These are phyloP conservation scores for Tridacna crocea DNA, from an alignment of 2,888 invertebrate species.

Conservation along the genomic window DNA sequence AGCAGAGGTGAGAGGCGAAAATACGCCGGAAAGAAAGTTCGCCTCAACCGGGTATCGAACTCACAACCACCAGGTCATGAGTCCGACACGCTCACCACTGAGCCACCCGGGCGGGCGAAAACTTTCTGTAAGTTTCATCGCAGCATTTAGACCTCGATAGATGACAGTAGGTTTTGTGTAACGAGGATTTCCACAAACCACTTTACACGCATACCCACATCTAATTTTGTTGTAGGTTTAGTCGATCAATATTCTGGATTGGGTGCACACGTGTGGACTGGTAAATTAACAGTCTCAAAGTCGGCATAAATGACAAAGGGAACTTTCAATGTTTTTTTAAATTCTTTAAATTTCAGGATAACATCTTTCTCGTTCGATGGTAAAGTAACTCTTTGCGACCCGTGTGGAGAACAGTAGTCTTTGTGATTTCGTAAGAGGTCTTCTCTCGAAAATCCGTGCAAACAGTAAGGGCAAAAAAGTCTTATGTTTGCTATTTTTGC, in stretches of 20 bases:
- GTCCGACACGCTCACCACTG: too few relatives aligned
- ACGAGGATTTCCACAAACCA: constrained; percentile 28
- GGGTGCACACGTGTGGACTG: constrained; percentile 35
- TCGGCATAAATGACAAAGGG: constrained; percentile 51
- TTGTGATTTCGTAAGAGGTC: constrained; percentile 23
- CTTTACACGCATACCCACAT: constrained; percentile 48
- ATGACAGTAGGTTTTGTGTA: constrained; percentile 42
- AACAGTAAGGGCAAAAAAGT: constrained; percentile 32
- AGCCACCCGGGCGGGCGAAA: too few relatives aligned
- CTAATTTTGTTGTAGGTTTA: constrained; percentile 26
- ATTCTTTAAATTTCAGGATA: constrained; percentile 43
- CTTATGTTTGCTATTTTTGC: constrained; percentile 19
- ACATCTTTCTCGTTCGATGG: constrained; percentile 16
- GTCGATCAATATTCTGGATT: constrained; percentile 34
- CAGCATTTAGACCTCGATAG: constrained; percentile 43
- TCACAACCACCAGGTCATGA: too few relatives aligned
- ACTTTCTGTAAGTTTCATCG: constrained; percentile 34
- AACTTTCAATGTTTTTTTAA: constrained; percentile 34
- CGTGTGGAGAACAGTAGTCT: constrained; percentile 32
- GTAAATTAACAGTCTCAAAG: constrained; percentile 40
- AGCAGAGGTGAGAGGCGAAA: too few relatives aligned
- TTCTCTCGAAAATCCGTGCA: constrained; percentile 35
- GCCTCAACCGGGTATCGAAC: too few relatives aligned
- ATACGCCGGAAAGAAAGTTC: too few relatives aligned
- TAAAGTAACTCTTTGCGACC: constrained; percentile 31